Evolutionary conservation across 2,888 invertebrate genomes (phyloP), one percentile per base, ranked within the genome.

Genomic region (Torymus tubicola): DNA sequence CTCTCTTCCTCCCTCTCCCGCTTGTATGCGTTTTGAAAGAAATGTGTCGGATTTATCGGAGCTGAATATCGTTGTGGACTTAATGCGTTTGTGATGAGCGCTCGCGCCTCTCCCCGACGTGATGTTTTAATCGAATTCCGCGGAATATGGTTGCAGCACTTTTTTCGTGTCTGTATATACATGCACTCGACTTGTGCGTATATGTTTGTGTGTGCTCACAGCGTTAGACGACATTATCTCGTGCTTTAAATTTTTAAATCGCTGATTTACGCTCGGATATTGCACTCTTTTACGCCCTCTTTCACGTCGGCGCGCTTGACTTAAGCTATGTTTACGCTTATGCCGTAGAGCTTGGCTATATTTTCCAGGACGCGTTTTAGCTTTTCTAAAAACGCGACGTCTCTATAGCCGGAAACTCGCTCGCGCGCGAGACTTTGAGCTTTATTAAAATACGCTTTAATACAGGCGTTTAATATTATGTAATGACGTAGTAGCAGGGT

Each of bases 91-190:
- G 53, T 55, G 72, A 78, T 53, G 71, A 67, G 65, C 42, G 42
- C 42, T 42, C 24, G 64, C 63, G 71, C 71, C 63, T 67, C 18
- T 58, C 18, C 50, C 12, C 16, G 42, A 64, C 72, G 42, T 78
- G 78, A 78, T 67, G 78, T 67, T 78, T 78, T 78, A 78, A 78
- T 78, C 72, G 72, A 77, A 76, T 63, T 71, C 69, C 42, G 31
- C 21, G 42, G 31, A 42, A 14, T 42, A 42, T 52, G 24, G 8
- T 1, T 5, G 5, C 31, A 42, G 1, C 11, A 11, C 18, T 52
- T 21, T 18, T 21, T 53, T 18, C 12, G 1, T 55, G 4, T 24
- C 16, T 60, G 18, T 52, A 14, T 13, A 42, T 10, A 21, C 5
- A 16, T 21, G 2, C 21, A 2, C 21, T 1, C 21, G 1, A 21